These are phyloP conservation scores for Pterophyllum scalare DNA, from an alignment of 2,113 vertebrate genomes.

Conservation along the genomic window DNA sequence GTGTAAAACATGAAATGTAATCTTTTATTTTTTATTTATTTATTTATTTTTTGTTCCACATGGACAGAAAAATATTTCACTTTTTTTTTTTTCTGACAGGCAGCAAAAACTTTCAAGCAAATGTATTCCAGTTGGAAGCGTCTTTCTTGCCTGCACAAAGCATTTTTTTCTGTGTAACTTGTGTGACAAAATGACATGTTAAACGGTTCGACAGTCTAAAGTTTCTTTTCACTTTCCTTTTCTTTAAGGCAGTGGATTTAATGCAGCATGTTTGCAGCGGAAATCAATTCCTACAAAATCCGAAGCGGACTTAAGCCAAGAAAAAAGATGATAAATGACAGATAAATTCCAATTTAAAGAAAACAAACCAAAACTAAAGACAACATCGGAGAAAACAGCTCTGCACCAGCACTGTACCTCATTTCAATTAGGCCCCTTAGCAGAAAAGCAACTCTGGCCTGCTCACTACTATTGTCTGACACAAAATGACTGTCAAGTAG, in stretches of 20 bases:
- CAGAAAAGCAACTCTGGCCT: not conserved
- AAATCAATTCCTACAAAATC: not conserved
- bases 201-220: not conserved
- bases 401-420: not conserved
- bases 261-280: not conserved
- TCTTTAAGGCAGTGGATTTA: not conserved
- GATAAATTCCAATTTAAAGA: not conserved
- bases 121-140: not conserved
- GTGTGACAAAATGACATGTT: not conserved
- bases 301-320: not conserved
- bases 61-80: not conserved
- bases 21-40: not conserved
- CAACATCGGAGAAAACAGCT: not conserved
- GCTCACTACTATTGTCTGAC: not conserved
- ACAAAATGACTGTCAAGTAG: not conserved
- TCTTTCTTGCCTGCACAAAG: not conserved
- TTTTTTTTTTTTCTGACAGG: not conserved
- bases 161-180: not conserved
- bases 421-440: not conserved
- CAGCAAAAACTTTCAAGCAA: not conserved
- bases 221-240: not conserved
- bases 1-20: not conserved
- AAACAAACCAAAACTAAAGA: too few species aligned
- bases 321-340: not conserved
- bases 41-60: conserved; percentile 4